Evolutionary conservation across 2,113 vertebrate species (phyloP), one percentile per base, ranked within the genome.

Genomic region (Triplophysa siluroides): DNA sequence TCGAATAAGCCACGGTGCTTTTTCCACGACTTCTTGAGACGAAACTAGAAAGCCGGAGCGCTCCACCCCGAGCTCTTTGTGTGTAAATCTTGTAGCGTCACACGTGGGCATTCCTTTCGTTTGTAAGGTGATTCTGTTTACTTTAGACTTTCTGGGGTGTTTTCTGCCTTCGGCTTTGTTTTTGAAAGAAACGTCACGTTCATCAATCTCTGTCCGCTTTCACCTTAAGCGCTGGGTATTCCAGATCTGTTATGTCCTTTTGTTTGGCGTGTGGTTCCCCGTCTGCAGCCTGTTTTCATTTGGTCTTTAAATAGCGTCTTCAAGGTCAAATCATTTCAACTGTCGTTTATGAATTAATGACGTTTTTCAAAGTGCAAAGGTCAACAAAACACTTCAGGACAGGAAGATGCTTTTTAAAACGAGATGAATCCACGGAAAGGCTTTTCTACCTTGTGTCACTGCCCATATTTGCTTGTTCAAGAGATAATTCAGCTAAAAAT

Each of bases 11-110:
- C 45, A 24, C 73, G 82, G 81, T 80, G 82, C 58, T 80, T 91
- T 89, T 85, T 80, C 71, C 71, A 80, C 16, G 75, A 76, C n/a
- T 84, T 78, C 77, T 89, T 88, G 80, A 52, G 70, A 79, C 83
- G 85, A 72, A 83, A 83, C 84, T 75, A 74, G 54, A 9, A 10
- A 19, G 19, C 19, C 8, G 8, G 19, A 58, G n/a, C 54, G 71
- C 85, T 66, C 76, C 81, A 86, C 68, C 71, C 70, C 18, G 14
- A n/a, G 1, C 47, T n/a, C 50, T 71, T 71, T 33, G 68, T 71
- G 68, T 71, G 68, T 50, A 52, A 69, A 60, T 24, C 75, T 66
- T 19, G 38, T 18, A 29, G 61, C 65, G 61, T 56, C 24, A 47
- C 52, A 47, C 13, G 13, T 58, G 54, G 54, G 54, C 54, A 58